Evolutionary conservation across 2,113 vertebrate species (phyloP).

Genomic region (Natator depressus): DNA sequence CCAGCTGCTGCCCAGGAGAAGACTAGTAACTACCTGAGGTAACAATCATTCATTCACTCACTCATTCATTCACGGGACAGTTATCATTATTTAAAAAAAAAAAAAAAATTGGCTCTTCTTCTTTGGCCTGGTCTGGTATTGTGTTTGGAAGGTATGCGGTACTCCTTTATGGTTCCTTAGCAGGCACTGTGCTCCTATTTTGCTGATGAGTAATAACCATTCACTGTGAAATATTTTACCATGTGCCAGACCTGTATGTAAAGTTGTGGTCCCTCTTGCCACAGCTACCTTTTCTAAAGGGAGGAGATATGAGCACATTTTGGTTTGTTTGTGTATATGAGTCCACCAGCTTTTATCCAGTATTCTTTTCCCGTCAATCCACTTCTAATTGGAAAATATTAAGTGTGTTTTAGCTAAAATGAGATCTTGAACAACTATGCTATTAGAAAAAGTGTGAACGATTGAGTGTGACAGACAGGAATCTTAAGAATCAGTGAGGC

Average conservation of each 20-base stretch:
- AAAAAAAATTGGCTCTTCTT: background rate
- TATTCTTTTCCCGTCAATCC: too few relatives aligned
- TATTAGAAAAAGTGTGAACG: background rate
- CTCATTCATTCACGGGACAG: background rate
- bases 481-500: background rate
- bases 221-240: too few relatives aligned
- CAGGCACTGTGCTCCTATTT: too few relatives aligned
- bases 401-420: background rate
- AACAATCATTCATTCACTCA: background rate
- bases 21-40: background rate
- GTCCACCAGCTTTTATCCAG: background rate
- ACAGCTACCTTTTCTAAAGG: background rate
- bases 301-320: background rate
- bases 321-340: background rate
- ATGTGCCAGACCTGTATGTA: too few relatives aligned
- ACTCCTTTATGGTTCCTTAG: too few relatives aligned
- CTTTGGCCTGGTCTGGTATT: background rate
- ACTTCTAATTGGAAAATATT: background rate
- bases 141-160: too few relatives aligned
- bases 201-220: too few relatives aligned
- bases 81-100: too few relatives aligned
- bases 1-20: too few relatives aligned
- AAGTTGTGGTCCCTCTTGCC: too few relatives aligned
- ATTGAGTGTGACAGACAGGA: background rate
- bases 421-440: background rate